phyloP scores from a whole-genome alignment of 2,113 vertebrate species.

The Cephalopholis sonnerati region DNA sequence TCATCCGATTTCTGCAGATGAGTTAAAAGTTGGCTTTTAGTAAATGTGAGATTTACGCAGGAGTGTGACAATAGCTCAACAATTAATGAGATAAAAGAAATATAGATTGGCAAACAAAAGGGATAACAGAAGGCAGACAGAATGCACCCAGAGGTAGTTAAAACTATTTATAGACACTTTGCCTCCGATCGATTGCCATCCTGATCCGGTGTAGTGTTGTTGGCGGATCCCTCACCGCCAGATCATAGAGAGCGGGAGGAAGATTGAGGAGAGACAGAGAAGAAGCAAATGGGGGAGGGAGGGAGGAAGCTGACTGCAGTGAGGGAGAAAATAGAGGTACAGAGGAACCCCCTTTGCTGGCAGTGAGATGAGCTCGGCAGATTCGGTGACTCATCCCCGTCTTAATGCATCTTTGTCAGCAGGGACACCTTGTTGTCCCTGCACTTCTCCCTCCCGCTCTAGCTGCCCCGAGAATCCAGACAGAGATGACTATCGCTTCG shows the following conservation, averaged over 20 bases:
- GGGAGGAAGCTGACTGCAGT: slow-evolving; percentile 54
- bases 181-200: slow-evolving; percentile 48
- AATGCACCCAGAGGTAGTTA: neutral
- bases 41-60: neutral
- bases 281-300: slow-evolving; percentile 2
- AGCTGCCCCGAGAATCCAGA: slow-evolving; percentile 26
- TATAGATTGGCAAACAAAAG: slow-evolving; percentile 4
- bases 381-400: slow-evolving; percentile 73
- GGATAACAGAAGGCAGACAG: neutral
- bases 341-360: slow-evolving; percentile 77
- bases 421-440: slow-evolving; percentile 63
- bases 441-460: slow-evolving; percentile 1
- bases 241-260: slow-evolving; percentile 21
- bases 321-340: slow-evolving; percentile 50
- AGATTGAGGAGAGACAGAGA: slow-evolving; percentile 10
- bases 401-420: slow-evolving; percentile 68
- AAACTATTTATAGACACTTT: slow-evolving; percentile 51
- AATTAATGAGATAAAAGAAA: neutral
- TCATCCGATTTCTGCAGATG: neutral
- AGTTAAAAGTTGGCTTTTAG: slow-evolving; percentile 5
- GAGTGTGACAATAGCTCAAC: neutral
- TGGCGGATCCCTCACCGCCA: slow-evolving; percentile 24
- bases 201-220: slow-evolving; percentile 28
- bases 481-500: slow-evolving; percentile 27
- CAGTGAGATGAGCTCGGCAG: slow-evolving; percentile 54